Evolutionary conservation across 1,140 invertebrate genomes (phyloP), one percentile per base, ranked within the genome.

Genomic region (Phthorimaea operculella): DNA sequence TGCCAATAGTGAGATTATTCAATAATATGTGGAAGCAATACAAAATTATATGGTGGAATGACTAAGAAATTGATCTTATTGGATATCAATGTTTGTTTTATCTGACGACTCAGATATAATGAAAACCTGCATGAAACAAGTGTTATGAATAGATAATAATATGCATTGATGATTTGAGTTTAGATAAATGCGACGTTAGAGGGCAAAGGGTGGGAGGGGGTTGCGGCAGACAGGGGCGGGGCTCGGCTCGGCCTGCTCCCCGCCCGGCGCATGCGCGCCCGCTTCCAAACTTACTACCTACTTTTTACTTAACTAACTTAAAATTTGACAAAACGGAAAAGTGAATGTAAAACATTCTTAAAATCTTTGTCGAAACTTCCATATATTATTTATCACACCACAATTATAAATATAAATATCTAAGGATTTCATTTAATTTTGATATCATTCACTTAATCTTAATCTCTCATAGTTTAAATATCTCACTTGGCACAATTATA

Each of bases 381-480:
- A 81, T 81, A 83, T 83, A 83, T 83, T 79, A 79, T 76, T 28
- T 76, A 83, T 79, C 74, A 77, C 76, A 79, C 21, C 21, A 28
- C 21, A 28, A 28, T 28, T 28, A 28, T 28, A 28, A 75, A 76
- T 74, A 83, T 80, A 81, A 81, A 80, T 72, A 77, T 76, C 71
- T 80, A 76, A 74, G 72, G 65, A 74, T 77, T 68, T 68, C 63
- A 71, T 72, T 50, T 67, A 83, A 82, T 80, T 79, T 80, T 78
- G 77, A 80, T 80, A 80, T 78, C 69, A 69, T 76, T 72, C 81
- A 84, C 74, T 84, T 84, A 84, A 78, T 78, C 77, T 84, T 84
- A 84, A 82, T 76, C 71, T 76, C 71, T 76, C 81, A 72, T 74
- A 75, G 56, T 77, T 28, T 74, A 79, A 79, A 75, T 78, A 83